Evolutionary conservation across 1,140 invertebrate species (phyloP).

Genomic region (Nasonia longicornis): DNA sequence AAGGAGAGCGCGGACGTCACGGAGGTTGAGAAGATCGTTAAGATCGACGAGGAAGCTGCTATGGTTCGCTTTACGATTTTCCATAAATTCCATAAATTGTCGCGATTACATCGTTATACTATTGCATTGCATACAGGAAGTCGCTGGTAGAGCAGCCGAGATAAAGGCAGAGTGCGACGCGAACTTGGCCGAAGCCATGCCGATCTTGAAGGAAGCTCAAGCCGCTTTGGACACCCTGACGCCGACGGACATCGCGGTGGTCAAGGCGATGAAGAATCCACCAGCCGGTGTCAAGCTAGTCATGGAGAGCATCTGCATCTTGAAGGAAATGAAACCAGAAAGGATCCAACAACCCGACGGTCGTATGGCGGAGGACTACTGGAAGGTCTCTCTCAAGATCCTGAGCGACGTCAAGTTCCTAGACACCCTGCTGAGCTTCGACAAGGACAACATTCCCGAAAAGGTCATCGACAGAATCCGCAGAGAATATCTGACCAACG

Average conservation of each 20-base stretch:
- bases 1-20: constrained; percentile 88
- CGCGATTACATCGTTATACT: neutral
- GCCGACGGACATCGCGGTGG: constrained; percentile 90
- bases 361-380: constrained; percentile 89
- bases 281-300: constrained; percentile 93
- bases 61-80: constrained; percentile 53
- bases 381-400: constrained; percentile 91
- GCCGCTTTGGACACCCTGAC: constrained; percentile 92
- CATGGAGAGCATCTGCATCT: constrained; percentile 96
- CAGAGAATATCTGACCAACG: constrained; percentile 84
- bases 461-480: constrained; percentile 86
- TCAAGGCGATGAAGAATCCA: constrained; percentile 98
- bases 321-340: constrained; percentile 90
- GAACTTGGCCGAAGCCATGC: constrained; percentile 92
- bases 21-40: constrained; percentile 78
- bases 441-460: constrained; percentile 92
- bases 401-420: constrained; percentile 93
- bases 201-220: constrained; percentile 90
- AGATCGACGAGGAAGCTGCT: constrained; percentile 75
- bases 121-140: constrained; percentile 50
- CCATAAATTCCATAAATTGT: too few relatives aligned
- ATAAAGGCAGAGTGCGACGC: constrained; percentile 97
- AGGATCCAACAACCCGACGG: constrained; percentile 80
- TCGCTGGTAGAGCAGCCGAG: constrained; percentile 78
- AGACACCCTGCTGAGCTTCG: constrained; percentile 85